A percentile compares a stretch with the other conserved stretches of the same genome.
phyloP scores from a whole-genome alignment of 2,113 vertebrate genomes.

The Ploceus nigricollis region DNA sequence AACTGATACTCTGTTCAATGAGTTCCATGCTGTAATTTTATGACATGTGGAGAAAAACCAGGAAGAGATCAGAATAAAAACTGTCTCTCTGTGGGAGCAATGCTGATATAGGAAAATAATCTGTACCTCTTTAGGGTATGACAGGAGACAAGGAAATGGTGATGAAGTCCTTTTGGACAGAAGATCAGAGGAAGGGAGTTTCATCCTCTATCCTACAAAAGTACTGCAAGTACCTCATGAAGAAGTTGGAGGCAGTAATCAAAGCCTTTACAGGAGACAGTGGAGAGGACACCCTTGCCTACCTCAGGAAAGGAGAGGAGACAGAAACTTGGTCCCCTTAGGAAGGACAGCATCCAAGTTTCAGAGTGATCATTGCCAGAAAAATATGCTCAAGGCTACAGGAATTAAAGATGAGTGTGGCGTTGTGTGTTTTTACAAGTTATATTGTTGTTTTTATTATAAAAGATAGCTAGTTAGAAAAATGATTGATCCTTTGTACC shows the following conservation, averaged over 20 bases:
- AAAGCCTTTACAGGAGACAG: neutral
- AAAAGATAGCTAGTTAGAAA: no score
- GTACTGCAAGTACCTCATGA: neutral
- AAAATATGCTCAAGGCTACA: accelerated
- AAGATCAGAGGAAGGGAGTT: neutral
- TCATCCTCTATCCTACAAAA: neutral
- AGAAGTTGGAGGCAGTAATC: neutral
- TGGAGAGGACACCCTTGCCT: neutral
- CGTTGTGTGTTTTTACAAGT: no score
- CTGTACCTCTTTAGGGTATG: neutral
- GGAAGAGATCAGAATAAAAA: neutral
- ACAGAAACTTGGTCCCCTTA: neutral
- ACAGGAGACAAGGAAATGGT: neutral
- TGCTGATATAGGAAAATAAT: neutral
- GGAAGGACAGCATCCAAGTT: neutral
- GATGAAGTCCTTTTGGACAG: neutral
- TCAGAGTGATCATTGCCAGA: neutral
- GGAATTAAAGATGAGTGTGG: neutral
- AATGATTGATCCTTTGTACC: no score
- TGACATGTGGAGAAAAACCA: neutral
- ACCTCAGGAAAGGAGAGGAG: neutral
- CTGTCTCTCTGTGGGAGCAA: neutral
- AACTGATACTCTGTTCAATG: neutral
- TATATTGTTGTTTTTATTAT: no score
- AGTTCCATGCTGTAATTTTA: neutral